Evolutionary conservation across 2,888 invertebrate genomes (phyloP).

Genomic region (Diarsia brunnea): DNA sequence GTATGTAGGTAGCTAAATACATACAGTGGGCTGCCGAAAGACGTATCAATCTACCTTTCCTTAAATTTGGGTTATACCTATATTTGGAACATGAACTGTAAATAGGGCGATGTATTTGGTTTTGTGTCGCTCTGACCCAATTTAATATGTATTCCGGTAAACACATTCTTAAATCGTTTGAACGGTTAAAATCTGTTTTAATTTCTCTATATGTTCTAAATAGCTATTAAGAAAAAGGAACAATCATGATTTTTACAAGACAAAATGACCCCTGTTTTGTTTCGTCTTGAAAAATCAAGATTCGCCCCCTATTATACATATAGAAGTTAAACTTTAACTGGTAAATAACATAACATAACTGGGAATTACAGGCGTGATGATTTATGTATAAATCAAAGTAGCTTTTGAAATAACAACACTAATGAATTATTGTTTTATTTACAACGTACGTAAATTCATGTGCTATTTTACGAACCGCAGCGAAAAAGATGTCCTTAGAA

Average conservation of each 20-base stretch:
- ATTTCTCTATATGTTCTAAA: not conserved
- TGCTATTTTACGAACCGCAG: not conserved
- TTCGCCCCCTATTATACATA: too few species aligned
- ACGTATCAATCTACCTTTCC: not conserved
- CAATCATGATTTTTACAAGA: not conserved
- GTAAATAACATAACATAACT: too few species aligned
- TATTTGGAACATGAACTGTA: constrained; percentile 4
- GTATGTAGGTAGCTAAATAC: not conserved
- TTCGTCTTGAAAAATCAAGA: not conserved
- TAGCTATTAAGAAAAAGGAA: not conserved
- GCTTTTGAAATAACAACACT: not conserved
- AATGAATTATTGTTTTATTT: not conserved
- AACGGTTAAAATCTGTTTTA: not conserved
- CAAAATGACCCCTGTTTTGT: not conserved
- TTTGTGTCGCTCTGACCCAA: not conserved
- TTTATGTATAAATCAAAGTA: not conserved
- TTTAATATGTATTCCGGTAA: not conserved
- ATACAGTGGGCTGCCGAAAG: not conserved
- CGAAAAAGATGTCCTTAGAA: constrained; percentile 5
- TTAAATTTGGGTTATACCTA: constrained; percentile 1
- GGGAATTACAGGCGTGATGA: too few species aligned
- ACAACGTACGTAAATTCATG: too few species aligned
- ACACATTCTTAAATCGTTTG: not conserved
- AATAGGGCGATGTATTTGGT: not conserved
- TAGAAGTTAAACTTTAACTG: too few species aligned